phyloP scores from a whole-genome alignment of 2,888 invertebrate genomes.

The Stegophylla sp. region DNA sequence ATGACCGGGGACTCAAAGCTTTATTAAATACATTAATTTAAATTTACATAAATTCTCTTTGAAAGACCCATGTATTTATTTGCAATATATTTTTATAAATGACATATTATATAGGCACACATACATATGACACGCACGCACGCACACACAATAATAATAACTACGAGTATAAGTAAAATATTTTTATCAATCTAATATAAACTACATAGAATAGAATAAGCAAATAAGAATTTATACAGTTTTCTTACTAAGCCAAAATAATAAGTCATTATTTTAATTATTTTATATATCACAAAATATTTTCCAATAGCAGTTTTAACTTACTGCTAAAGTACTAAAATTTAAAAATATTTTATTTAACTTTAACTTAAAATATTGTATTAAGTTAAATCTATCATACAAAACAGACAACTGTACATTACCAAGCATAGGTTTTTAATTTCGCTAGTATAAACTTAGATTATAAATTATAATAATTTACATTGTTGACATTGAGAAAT shows the following conservation, averaged over 20 bases:
- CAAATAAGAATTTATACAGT: slow-evolving; percentile 21
- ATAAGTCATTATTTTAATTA: neutral
- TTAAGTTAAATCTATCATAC: neutral
- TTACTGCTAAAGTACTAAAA: neutral
- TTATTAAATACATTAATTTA: slow-evolving; percentile 15
- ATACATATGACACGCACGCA: neutral
- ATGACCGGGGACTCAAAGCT: slow-evolving; percentile 48
- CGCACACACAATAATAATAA: slow-evolving; percentile 3
- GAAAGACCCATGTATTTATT: neutral
- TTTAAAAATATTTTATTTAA: neutral
- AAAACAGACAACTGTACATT: neutral
- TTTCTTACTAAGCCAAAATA: neutral
- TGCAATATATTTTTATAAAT: neutral
- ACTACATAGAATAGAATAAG: slow-evolving; percentile 35
- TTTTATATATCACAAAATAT: slow-evolving; percentile 12
- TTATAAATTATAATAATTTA: neutral
- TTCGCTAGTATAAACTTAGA: neutral
- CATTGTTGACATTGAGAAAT: neutral
- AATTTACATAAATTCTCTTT: neutral
- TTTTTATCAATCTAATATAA: neutral
- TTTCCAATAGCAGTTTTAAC: neutral
- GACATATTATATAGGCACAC: neutral
- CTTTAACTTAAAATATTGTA: neutral
- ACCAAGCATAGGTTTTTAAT: neutral
- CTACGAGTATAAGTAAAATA: neutral